Percentiles rank a stretch among this genome's conserved stretches.
phyloP scores from a whole-genome alignment of 2,797 vertebrate genomes.

The Propithecus deckenii region DNA sequence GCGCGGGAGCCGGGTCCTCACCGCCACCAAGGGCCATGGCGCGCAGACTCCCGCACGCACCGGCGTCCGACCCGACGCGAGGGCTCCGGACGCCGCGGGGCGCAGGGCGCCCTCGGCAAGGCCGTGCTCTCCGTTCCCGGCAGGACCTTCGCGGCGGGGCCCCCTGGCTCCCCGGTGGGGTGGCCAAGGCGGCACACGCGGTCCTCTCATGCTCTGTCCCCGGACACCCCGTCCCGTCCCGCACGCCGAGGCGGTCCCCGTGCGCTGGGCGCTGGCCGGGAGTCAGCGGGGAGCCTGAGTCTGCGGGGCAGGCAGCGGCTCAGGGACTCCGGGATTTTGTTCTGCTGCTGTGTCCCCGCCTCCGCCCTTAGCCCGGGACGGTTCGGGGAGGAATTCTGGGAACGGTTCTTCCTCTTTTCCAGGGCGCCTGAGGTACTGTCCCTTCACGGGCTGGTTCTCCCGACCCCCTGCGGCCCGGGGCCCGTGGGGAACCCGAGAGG shows the following conservation, averaged over 20 bases:
- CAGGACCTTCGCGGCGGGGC: slow-evolving; percentile 2
- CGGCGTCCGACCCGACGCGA: background rate
- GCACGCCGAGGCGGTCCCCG: background rate
- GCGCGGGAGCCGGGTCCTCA: background rate
- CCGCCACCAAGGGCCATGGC: background rate
- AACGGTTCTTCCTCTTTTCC: background rate
- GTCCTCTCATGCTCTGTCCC: background rate
- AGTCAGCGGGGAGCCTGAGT: background rate
- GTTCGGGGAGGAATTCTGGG: background rate
- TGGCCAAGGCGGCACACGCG: background rate
- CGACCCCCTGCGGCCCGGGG: background rate
- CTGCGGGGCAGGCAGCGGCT: background rate
- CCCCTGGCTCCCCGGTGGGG: background rate
- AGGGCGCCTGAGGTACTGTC: background rate
- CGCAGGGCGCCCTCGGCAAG: background rate
- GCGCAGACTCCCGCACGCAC: background rate
- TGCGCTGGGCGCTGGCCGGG: background rate
- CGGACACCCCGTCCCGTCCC: background rate
- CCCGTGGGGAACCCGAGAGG: background rate
- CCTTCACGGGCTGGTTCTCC: background rate
- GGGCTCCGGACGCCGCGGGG: background rate
- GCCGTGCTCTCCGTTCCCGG: background rate
- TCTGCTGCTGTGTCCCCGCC: background rate
- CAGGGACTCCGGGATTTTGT: background rate
- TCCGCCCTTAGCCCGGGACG: background rate